Evolutionary conservation across 2,888 invertebrate species (phyloP).

Genomic region (Pristionchus mayeri): DNA sequence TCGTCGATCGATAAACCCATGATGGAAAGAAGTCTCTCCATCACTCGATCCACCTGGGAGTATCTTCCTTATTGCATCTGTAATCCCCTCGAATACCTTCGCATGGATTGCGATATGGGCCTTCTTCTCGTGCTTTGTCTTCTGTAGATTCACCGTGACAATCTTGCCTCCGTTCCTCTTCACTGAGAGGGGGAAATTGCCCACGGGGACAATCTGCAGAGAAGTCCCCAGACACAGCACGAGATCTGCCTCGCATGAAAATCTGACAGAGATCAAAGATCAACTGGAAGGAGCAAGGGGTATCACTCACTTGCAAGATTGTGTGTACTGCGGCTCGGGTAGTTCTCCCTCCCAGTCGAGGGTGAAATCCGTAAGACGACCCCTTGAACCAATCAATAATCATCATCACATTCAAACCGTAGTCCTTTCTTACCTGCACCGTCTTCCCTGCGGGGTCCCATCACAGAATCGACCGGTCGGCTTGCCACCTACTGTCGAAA

Average conservation of each 20-base stretch:
- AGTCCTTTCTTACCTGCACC: background rate
- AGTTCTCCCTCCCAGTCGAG: conserved; percentile 97
- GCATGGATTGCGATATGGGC: conserved; percentile 44
- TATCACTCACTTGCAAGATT: conserved; percentile 82
- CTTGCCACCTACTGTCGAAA: conserved; percentile 87
- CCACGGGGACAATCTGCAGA: conserved; percentile 96
- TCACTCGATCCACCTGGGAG: conserved; percentile 41
- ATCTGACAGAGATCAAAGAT: conserved; percentile 1
- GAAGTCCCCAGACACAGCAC: conserved; percentile 97
- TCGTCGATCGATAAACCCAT: conserved; percentile 34
- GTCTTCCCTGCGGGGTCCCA: conserved; percentile 76
- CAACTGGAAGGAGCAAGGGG: conserved; percentile 41
- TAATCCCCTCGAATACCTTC: background rate
- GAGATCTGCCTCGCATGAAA: conserved; percentile 83
- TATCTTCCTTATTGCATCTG: background rate
- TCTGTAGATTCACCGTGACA: conserved; percentile 94
- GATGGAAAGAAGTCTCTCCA: background rate
- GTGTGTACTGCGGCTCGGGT: conserved; percentile 80
- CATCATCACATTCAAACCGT: background rate
- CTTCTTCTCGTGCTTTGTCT: conserved; percentile 88
- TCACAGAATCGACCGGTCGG: conserved; percentile 83
- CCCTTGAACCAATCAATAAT: conserved; percentile 30
- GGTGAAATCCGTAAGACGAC: conserved; percentile 87
- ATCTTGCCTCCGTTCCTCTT: conserved; percentile 90
- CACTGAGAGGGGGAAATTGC: conserved; percentile 89